Evolutionary conservation across 2,797 vertebrate genomes (phyloP).

Genomic region (Acanthurus tractus): DNA sequence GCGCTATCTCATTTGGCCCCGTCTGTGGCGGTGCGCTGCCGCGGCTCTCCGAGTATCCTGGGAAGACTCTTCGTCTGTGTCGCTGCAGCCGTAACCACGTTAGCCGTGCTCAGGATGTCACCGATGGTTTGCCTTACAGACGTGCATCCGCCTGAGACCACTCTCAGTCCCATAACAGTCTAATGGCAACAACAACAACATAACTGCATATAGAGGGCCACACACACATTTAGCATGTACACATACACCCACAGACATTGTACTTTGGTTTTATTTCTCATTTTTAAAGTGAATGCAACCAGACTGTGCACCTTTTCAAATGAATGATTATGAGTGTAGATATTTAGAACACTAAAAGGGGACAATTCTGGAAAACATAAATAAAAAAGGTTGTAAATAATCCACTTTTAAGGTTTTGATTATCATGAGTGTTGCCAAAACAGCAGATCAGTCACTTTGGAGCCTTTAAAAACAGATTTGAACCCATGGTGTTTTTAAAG

Average conservation of each 20-base stretch:
- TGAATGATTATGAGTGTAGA: too few species aligned
- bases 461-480: too few species aligned
- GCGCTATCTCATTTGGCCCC: conserved; percentile 78
- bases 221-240: conserved; percentile 7
- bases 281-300: too few species aligned
- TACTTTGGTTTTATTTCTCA: too few species aligned
- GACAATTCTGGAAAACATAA: too few species aligned
- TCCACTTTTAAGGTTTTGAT: too few species aligned
- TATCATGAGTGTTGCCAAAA: too few species aligned
- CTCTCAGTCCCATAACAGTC: conserved; percentile 53
- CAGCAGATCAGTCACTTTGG: too few species aligned
- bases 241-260: conserved; percentile 1
- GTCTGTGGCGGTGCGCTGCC: conserved; percentile 52
- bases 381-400: too few species aligned
- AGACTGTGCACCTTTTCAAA: too few species aligned
- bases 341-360: too few species aligned
- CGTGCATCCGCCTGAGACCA: conserved; percentile 52
- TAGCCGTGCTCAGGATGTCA: conserved; percentile 78
- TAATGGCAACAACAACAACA: conserved; percentile 61
- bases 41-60: conserved; percentile 59
- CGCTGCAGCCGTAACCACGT: conserved; percentile 70
- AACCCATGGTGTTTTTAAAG: background rate
- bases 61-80: conserved; percentile 67
- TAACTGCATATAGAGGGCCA: conserved; percentile 30
- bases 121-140: conserved; percentile 71